Conservation (phyloP, 2,113 vertebrate genomes). For the Aegithalos caudatus region DNA sequence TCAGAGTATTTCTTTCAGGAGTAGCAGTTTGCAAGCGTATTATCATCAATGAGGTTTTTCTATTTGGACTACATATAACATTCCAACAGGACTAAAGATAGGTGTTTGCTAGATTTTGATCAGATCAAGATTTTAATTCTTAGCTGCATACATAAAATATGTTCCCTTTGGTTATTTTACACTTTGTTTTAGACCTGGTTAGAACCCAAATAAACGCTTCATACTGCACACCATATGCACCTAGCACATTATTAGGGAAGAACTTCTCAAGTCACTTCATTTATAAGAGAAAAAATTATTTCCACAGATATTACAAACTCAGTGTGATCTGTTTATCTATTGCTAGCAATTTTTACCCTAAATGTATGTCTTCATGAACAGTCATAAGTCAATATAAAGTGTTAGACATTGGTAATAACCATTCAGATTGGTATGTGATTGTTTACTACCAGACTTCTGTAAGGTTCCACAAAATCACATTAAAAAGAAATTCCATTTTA, state of each 20-base stretch:
- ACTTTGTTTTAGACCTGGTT: neutral
- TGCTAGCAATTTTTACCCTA: neutral
- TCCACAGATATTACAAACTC: neutral
- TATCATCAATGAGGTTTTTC: neutral
- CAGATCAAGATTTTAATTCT: neutral
- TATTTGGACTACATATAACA: accelerated
- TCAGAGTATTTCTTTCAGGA: too few species aligned
- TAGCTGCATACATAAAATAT: neutral
- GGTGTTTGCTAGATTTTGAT: neutral
- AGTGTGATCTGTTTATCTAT: neutral
- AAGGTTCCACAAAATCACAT: neutral
- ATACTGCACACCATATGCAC: neutral
- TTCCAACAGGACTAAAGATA: neutral
- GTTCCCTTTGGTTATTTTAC: neutral
- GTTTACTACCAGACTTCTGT: neutral
- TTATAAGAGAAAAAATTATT: neutral
- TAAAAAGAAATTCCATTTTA: neutral
- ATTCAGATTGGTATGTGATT: neutral
- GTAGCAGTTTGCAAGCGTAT: neutral
- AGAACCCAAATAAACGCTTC: neutral
- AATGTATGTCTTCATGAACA: neutral
- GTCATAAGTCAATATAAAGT: neutral
- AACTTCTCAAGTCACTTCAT: neutral
- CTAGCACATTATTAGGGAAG: neutral
- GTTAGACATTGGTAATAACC: neutral